A percentile compares a stretch with the other conserved stretches of the same genome.
These are phyloP conservation scores for Microplitis manilae DNA, from an alignment of 2,888 invertebrate species.

Conservation along the genomic window DNA sequence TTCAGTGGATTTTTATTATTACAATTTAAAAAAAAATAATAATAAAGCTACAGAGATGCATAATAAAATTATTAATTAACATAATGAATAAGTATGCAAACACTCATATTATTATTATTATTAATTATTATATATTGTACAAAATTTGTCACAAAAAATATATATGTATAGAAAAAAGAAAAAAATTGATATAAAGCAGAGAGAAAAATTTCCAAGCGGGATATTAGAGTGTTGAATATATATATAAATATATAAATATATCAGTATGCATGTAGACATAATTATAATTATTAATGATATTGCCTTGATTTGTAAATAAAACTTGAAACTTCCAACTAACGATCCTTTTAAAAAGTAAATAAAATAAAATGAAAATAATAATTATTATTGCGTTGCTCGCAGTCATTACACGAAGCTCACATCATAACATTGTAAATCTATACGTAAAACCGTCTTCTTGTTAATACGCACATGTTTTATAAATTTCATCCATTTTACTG, in stretches of 20 bases:
- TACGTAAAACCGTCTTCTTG: conserved; percentile 10
- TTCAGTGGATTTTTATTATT: neutral
- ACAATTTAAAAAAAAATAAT: neutral
- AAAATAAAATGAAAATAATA: neutral
- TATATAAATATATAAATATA: conserved; percentile 28
- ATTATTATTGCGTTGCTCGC: conserved; percentile 22
- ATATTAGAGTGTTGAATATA: conserved; percentile 57
- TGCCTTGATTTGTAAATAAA: conserved; percentile 72
- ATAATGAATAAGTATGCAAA: conserved; percentile 29
- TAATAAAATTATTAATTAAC: conserved; percentile 34
- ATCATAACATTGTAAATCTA: conserved; percentile 34
- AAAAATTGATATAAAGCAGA: conserved; percentile 36
- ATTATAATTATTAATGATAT: conserved; percentile 59
- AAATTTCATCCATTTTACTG: conserved; percentile 36
- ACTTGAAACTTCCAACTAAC: conserved; percentile 64
- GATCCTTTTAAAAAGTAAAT: conserved; percentile 32
- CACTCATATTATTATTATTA: conserved; percentile 33
- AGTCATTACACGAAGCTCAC: conserved; percentile 32
- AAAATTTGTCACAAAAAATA: conserved; percentile 55
- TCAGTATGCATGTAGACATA: conserved; percentile 59
- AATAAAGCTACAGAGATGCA: conserved; percentile 8
- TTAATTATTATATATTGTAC: conserved; percentile 56
- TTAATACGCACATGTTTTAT: conserved; percentile 27
- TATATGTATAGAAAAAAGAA: conserved; percentile 41
- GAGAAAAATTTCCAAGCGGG: conserved; percentile 51